A percentile compares a stretch with the other conserved stretches of the same genome.
Evolutionary conservation across 1,140 invertebrate genomes (phyloP).

Genomic region (Caligus rogercresseyi): DNA sequence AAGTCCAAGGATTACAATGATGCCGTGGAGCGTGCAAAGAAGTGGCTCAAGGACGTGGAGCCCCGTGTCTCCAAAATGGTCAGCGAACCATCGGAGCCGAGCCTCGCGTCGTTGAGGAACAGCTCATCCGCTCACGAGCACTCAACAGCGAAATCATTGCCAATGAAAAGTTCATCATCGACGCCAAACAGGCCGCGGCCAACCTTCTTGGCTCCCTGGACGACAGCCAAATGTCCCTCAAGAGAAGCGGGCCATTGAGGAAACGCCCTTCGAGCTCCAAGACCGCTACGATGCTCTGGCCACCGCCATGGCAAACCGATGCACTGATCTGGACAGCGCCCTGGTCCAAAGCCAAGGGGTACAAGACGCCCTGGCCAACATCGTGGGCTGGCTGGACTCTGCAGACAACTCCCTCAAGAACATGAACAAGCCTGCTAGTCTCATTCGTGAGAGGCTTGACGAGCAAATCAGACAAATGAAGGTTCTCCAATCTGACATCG

Average conservation of each 20-base stretch:
- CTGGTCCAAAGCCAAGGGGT: conserved; percentile 83
- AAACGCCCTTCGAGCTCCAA: conserved; percentile 53
- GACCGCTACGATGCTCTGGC: conserved; percentile 55
- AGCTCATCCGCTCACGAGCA: conserved; percentile 60
- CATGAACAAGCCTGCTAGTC: conserved; percentile 55
- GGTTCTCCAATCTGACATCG: conserved; percentile 57
- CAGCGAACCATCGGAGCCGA: conserved; percentile 67
- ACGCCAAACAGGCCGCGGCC: conserved; percentile 48
- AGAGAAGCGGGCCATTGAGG: conserved; percentile 55
- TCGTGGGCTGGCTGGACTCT: conserved; percentile 63
- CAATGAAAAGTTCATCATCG: conserved; percentile 64
- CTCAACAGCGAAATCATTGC: conserved; percentile 69
- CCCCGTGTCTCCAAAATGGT: conserved; percentile 51
- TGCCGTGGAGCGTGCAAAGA: conserved; percentile 55
- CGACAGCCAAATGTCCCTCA: conserved; percentile 50
- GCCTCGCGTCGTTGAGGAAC: conserved; percentile 65
- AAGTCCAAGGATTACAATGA: conserved; percentile 63
- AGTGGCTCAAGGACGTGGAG: conserved; percentile 64
- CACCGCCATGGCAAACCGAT: conserved; percentile 51
- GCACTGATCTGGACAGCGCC: conserved; percentile 64
- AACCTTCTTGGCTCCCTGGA: conserved; percentile 53
- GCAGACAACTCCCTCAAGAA: conserved; percentile 63
- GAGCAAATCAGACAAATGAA: conserved; percentile 70
- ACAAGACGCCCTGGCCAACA: conserved; percentile 68
- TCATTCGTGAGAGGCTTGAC: conserved; percentile 69